A percentile compares a stretch with the other conserved stretches of the same genome.
phyloP scores from a whole-genome alignment of 2,113 vertebrate species.

The Gymnorhina tibicen region DNA sequence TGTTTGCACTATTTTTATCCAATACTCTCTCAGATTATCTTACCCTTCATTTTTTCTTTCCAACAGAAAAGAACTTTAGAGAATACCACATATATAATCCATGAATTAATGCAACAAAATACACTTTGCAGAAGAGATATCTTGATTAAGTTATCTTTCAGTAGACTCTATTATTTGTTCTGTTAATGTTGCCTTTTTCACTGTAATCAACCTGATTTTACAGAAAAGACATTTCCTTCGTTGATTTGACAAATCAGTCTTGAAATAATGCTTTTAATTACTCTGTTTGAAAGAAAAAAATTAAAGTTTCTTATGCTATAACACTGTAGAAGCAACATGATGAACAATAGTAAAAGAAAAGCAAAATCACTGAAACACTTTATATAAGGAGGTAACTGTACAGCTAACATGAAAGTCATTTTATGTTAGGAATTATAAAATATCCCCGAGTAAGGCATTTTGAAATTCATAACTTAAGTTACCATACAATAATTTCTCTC shows the following conservation, averaged over 20 bases:
- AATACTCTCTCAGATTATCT: not conserved
- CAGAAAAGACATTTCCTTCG: not conserved
- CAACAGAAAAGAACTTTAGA: not conserved
- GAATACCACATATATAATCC: not conserved
- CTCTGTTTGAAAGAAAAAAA: not conserved
- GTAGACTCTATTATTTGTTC: not conserved
- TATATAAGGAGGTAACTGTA: not conserved
- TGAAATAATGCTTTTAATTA: not conserved
- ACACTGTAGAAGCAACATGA: not conserved
- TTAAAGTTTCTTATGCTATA: not conserved
- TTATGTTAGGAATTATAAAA: not conserved
- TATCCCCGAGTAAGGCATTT: not conserved
- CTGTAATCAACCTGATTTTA: not conserved
- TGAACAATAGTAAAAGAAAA: not conserved
- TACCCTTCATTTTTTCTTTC: not conserved
- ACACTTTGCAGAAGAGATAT: not conserved
- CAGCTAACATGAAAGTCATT: not conserved
- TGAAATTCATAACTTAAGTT: not conserved
- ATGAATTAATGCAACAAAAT: not conserved
- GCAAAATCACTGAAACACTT: not conserved
- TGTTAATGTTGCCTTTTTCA: not conserved
- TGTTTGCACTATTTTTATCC: not conserved
- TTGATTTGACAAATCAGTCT: not conserved
- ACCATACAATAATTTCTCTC: not conserved
- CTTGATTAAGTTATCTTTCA: not conserved